Base-by-base conservation (phyloP, 2,797 vertebrate species). In the Darevskia mixta region DNA sequence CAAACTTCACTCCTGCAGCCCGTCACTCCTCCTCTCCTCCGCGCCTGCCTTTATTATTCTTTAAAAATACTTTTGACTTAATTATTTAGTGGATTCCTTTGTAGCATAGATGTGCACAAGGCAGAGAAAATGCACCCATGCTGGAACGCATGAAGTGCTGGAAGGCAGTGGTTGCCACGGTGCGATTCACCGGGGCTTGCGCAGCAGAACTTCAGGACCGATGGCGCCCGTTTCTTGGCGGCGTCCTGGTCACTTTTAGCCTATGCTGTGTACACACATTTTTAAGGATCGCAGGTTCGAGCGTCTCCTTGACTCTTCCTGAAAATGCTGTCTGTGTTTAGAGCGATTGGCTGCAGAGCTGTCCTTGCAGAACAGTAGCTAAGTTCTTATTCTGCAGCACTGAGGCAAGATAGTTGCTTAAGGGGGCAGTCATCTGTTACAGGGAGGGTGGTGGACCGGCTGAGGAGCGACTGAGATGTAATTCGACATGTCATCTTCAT, bases 1-100 rank as follows among this genome's bases (percentile, higher is more conserved):
- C 87, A 90, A 87, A 83, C 93, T 32, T 86, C 17, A 1, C 0
- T n/a, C 76, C 88, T 1, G 7, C 85, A 86, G 89, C 80, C 1
- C 1, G 0, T 45, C 61, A 80, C 23, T 86, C 89, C 79, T 86
- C 89, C 25, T 87, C 41, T 71, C 90, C 73, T 86, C 2, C 69
- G 75, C 79, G 72, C 9, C 83, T 86, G 79, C 73, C 61, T 49
- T 78, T 79, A 87, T 82, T 87, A 80, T 92, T 86, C 58, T 86
- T 86, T 38, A 82, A 80, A 1, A 0, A 55, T 55, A 8, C 20
- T 69, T 77, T 61, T 75, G 13, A 75, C 67, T 91, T 80, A 66
- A 89, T 91, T 82, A 38, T 81, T 82, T 80, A 72, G n/a, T 43
- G 84, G 13, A 0, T 29, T 38, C 27, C 76, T 69, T 8, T 0